Evolutionary conservation across 2,113 vertebrate genomes (phyloP).

Genomic region (Ranitomeya variabilis): DNA sequence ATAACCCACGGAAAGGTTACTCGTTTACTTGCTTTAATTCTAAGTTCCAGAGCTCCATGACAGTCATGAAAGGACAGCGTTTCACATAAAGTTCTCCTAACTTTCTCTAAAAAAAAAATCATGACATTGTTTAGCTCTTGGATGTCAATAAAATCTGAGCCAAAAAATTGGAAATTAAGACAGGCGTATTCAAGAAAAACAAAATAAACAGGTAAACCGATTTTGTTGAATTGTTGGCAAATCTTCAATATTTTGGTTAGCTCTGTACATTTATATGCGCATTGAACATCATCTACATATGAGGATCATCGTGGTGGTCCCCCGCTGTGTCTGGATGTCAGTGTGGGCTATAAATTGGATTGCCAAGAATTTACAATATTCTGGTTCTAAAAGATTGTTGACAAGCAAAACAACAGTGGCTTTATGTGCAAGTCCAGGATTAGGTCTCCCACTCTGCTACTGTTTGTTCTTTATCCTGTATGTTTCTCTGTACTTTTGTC

Average conservation of each 20-base stretch:
- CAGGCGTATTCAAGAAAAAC: no score
- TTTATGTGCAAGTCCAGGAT: slow-evolving; percentile 17
- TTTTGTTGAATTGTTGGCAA: not conserved
- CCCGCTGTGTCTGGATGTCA: not conserved
- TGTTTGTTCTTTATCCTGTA: slow-evolving; percentile 20
- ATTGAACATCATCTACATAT: not conserved
- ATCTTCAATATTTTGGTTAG: not conserved
- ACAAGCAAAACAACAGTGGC: not conserved
- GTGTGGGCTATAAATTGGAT: not conserved
- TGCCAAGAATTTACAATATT: slow-evolving; percentile 7
- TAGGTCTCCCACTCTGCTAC: slow-evolving; percentile 33
- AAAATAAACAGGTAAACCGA: not conserved
- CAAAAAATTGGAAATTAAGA: no score
- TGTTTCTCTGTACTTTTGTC: slow-evolving; percentile 35
- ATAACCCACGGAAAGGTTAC: no score
- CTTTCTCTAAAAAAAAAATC: no score
- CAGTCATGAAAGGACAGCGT: no score
- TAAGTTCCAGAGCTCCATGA: no score
- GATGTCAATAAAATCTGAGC: no score
- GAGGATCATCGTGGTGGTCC: not conserved
- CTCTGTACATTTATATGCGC: not conserved
- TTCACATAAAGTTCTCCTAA: no score
- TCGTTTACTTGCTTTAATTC: no score
- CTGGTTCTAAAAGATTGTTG: slow-evolving; percentile 11
- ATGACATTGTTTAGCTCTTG: no score